phyloP scores from a whole-genome alignment of 1,140 invertebrate genomes.

The Heliconius eleuchia region DNA sequence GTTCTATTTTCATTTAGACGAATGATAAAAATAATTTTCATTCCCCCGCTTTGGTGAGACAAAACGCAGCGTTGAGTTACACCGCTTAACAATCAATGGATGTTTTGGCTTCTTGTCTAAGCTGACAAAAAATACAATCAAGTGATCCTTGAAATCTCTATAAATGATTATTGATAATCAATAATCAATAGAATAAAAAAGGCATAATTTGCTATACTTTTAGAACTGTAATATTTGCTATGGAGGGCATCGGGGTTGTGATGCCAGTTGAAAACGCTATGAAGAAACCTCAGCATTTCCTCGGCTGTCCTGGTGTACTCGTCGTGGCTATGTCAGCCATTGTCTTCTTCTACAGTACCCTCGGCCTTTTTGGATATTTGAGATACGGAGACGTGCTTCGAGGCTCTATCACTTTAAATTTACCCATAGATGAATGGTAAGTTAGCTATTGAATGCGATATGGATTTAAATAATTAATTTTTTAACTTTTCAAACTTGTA shows the following conservation, averaged over 20 bases:
- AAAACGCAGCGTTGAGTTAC: too few relatives aligned
- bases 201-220: background rate
- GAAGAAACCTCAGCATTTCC: slow-evolving; percentile 89
- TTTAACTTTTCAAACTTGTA: background rate
- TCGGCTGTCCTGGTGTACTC: slow-evolving; percentile 91
- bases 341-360: slow-evolving; percentile 86
- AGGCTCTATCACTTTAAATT: slow-evolving; percentile 88
- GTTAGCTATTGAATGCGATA: slow-evolving; percentile 41
- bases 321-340: slow-evolving; percentile 91
- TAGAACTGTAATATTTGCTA: slow-evolving; percentile 7
- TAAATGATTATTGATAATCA: background rate
- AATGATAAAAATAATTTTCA: too few relatives aligned
- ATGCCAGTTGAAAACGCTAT: slow-evolving; percentile 95
- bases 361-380: slow-evolving; percentile 93
- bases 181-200: background rate
- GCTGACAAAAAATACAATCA: background rate
- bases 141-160: background rate
- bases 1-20: too few relatives aligned
- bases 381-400: slow-evolving; percentile 86
- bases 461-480: background rate
- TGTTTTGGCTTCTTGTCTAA: background rate
- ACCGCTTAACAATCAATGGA: too few relatives aligned
- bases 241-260: slow-evolving; percentile 88
- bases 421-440: slow-evolving; percentile 85
- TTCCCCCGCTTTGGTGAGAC: too few relatives aligned